Percentiles rank a stretch among this genome's conserved stretches.
phyloP scores from a whole-genome alignment of 2,113 vertebrate genomes.

The Mormyrus iriodes region DNA sequence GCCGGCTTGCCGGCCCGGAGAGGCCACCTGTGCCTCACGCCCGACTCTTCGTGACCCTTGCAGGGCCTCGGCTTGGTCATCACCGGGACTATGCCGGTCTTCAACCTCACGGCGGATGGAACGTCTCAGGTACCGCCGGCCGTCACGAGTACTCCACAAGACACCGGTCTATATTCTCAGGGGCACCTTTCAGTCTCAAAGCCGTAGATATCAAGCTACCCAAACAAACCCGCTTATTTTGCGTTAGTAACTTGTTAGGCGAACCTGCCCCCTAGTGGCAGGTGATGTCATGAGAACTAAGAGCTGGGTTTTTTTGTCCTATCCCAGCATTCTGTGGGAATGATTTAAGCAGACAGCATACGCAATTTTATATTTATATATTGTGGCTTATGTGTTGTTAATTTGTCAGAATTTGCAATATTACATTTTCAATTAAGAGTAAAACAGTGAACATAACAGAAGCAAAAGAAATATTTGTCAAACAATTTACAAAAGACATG shows the following conservation, averaged over 20 bases:
- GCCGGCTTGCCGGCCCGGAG: background rate
- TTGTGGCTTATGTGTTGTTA: background rate
- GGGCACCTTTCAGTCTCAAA: background rate
- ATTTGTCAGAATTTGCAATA: background rate
- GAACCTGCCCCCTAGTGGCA: conserved; percentile 56
- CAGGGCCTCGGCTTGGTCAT: conserved; percentile 93
- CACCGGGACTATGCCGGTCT: conserved; percentile 91
- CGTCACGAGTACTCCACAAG: no score
- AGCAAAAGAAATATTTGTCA: background rate
- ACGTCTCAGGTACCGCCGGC: conserved; percentile 66
- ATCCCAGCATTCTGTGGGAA: background rate
- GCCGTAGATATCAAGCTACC: background rate
- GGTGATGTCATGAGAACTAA: background rate
- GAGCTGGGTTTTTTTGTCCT: background rate
- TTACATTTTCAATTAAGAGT: background rate
- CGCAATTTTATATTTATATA: background rate
- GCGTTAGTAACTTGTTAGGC: conserved; percentile 23
- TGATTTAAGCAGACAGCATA: background rate
- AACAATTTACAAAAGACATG: background rate
- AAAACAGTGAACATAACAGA: background rate
- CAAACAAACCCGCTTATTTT: background rate
- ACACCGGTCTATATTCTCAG: background rate
- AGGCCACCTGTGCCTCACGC: background rate
- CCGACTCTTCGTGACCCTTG: background rate
- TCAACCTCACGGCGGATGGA: conserved; percentile 84